Percentiles rank a stretch among this genome's conserved stretches.
Evolutionary conservation across 64 coral and sea anemone species (phyloP).

Genomic region (Stichodactyla mertensii): DNA sequence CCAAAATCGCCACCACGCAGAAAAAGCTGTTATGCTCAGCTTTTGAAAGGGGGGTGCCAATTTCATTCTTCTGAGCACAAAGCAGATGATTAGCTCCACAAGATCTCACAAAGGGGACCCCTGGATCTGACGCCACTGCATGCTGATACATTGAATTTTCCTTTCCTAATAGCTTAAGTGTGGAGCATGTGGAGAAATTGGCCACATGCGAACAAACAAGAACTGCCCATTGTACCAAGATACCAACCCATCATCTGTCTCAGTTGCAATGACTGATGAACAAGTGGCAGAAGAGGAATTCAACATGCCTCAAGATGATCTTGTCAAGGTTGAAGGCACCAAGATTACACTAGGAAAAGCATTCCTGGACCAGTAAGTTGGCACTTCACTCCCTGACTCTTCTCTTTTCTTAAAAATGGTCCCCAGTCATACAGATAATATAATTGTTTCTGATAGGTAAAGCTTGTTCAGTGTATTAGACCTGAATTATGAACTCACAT

Average conservation of each 20-base stretch:
- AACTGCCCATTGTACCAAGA: constrained; percentile 99
- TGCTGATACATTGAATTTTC: neutral
- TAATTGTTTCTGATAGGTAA: too few species aligned
- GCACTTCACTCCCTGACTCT: neutral
- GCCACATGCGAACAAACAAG: constrained; percentile 98
- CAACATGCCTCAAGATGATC: constrained; percentile 96
- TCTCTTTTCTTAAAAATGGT: too few species aligned
- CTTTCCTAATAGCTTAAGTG: constrained; percentile 71
- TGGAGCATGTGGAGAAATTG: constrained; percentile 92
- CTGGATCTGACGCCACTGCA: too few species aligned
- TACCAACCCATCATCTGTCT: constrained; percentile 58
- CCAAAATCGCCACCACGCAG: too few species aligned
- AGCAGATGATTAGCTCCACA: too few species aligned
- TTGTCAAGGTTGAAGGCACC: constrained; percentile 97
- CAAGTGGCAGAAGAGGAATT: constrained; percentile 93
- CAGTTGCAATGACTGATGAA: constrained; percentile 97
- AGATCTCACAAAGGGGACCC: too few species aligned
- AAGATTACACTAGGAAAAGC: constrained; percentile 98
- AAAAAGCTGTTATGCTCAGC: too few species aligned
- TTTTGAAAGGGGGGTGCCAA: too few species aligned
- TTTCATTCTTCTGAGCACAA: too few species aligned
- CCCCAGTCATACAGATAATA: too few species aligned
- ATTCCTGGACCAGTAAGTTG: constrained; percentile 87
- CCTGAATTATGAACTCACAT: too few species aligned
- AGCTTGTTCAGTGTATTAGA: too few species aligned